Conservation (phyloP, 2,113 vertebrate genomes). For the Chloroceryle aenea region DNA sequence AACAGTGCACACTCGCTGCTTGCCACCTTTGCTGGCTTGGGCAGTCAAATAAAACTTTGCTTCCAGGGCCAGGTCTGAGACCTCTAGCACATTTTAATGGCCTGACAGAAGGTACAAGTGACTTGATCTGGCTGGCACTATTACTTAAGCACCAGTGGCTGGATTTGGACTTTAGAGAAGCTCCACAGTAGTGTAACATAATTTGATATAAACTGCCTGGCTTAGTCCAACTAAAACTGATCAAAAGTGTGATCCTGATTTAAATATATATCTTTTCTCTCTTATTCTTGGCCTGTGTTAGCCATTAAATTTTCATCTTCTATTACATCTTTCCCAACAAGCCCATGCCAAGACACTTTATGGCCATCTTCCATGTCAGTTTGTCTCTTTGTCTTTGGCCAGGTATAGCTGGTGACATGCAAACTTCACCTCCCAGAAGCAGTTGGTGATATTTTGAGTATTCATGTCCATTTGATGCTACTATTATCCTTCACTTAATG, state of each 20-base stretch:
- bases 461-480: background rate
- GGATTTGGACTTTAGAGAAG: background rate
- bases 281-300: background rate
- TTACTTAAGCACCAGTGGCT: background rate
- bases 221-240: background rate
- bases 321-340: background rate
- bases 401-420: background rate
- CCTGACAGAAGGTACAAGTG: background rate
- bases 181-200: fast-evolving
- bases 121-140: background rate
- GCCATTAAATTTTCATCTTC: background rate
- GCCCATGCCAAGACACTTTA: background rate
- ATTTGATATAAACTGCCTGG: background rate
- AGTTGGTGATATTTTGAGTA: background rate
- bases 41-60: background rate
- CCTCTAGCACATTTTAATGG: background rate
- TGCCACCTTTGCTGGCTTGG: background rate
- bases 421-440: background rate
- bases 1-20: background rate
- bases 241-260: background rate
- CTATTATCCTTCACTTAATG: background rate
- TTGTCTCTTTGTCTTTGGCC: background rate
- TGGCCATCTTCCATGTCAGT: fast-evolving
- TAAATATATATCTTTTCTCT: background rate
- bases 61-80: background rate